These are phyloP conservation scores for Ceratina calcarata DNA, from an alignment of 1,140 invertebrate species.

Conservation along the genomic window DNA sequence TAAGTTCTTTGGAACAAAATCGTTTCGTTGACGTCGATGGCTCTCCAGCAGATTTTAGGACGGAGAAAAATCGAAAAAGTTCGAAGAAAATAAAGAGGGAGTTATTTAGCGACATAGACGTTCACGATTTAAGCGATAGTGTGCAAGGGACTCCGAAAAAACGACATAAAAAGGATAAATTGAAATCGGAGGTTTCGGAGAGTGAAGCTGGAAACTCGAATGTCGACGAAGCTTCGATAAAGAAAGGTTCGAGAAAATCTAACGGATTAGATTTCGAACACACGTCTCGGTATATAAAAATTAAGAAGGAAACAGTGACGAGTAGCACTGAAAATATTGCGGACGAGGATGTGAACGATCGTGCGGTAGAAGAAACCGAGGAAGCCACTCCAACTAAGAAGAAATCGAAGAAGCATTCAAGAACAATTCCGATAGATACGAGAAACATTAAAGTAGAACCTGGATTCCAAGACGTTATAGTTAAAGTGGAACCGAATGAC, in stretches of 20 bases:
- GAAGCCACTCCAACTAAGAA: conserved; percentile 3
- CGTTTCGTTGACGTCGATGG: neutral
- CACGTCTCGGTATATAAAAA: neutral
- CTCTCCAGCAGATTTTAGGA: neutral
- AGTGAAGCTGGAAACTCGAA: neutral
- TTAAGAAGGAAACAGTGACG: conserved; percentile 6
- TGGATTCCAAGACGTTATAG: neutral
- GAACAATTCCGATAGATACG: neutral
- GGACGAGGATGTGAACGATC: neutral
- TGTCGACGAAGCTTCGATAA: neutral
- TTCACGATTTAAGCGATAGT: neutral
- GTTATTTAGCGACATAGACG: neutral
- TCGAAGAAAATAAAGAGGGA: neutral
- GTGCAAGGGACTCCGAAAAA: conserved; percentile 6
- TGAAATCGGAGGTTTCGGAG: neutral
- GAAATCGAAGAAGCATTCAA: conserved; percentile 26
- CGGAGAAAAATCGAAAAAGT: neutral
- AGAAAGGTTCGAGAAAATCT: neutral
- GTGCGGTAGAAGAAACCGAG: neutral
- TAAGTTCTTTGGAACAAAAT: neutral
- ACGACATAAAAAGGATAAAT: conserved; percentile 1
- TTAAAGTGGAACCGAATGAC: conserved; percentile 8
- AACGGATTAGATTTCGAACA: neutral
- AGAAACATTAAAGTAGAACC: conserved; percentile 18
- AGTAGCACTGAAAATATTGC: neutral